Evolutionary conservation across 1,140 invertebrate species (phyloP).

Genomic region (Zelostemma sp.): DNA sequence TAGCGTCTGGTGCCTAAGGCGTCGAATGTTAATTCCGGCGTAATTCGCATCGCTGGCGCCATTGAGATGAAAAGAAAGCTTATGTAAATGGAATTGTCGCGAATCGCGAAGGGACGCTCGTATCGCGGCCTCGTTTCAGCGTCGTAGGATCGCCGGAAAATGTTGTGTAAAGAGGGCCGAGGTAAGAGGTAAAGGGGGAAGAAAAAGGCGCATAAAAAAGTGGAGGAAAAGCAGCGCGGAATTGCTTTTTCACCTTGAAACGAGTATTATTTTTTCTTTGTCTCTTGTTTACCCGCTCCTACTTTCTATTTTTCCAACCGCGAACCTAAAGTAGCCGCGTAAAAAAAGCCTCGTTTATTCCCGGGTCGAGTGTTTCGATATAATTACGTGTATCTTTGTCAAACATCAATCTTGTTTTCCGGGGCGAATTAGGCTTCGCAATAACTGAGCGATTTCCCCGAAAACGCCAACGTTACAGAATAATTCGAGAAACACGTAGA

Average conservation of each 20-base stretch:
- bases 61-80: conserved; percentile 9
- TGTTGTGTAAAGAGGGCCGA: conserved; percentile 34
- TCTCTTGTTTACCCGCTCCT: conserved; percentile 42
- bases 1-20: background rate
- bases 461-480: background rate
- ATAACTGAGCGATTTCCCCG: too few relatives aligned
- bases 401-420: background rate
- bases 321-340: conserved; percentile 24
- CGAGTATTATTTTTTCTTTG: conserved; percentile 48
- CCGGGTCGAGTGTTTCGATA: conserved; percentile 29
- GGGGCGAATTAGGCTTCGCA: too few relatives aligned
- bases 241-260: conserved; percentile 51
- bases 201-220: conserved; percentile 29
- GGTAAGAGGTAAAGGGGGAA: conserved; percentile 28
- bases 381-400: conserved; percentile 12
- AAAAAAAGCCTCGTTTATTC: conserved; percentile 41
- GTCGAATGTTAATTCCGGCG: conserved; percentile 9
- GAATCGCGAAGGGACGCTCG: background rate
- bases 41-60: conserved; percentile 3
- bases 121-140: conserved; percentile 27
- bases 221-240: conserved; percentile 27
- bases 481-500: background rate
- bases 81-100: conserved; percentile 15
- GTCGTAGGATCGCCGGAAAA: conserved; percentile 22
- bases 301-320: conserved; percentile 34